A percentile compares a stretch with the other conserved stretches of the same genome.
These are phyloP conservation scores for Protaetia brevitarsis DNA, from an alignment of 1,140 invertebrate genomes.

Conservation along the genomic window DNA sequence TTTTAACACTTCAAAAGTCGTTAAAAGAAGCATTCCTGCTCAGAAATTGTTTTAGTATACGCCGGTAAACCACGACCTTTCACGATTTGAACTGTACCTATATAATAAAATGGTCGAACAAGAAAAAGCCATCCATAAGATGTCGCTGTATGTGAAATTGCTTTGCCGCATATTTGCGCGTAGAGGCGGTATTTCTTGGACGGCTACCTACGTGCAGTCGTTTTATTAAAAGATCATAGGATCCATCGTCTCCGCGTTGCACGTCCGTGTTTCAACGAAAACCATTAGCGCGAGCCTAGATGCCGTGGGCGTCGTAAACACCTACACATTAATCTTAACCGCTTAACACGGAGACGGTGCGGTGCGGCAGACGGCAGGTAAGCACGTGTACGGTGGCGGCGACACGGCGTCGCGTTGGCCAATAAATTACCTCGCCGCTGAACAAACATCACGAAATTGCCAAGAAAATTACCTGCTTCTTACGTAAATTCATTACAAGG, in stretches of 20 bases:
- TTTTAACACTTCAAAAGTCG: too few relatives aligned
- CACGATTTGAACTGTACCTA: too few relatives aligned
- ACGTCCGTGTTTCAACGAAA: constrained; percentile 28
- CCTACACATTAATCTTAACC: constrained; percentile 30
- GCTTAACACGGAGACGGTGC: constrained; percentile 19
- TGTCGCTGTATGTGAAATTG: not conserved
- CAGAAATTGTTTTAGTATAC: too few relatives aligned
- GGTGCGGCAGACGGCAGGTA: constrained; percentile 27
- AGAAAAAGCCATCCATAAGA: not conserved
- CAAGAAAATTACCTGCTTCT: constrained; percentile 42
- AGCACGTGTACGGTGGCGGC: constrained; percentile 27
- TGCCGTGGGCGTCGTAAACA: constrained; percentile 29
- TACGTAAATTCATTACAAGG: constrained; percentile 37
- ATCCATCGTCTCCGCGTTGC: not conserved
- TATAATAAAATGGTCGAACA: too few relatives aligned
- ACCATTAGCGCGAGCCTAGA: constrained; percentile 30
- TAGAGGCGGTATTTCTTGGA: not conserved
- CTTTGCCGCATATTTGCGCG: not conserved
- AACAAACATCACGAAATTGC: constrained; percentile 43
- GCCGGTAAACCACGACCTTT: too few relatives aligned
- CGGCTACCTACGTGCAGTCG: constrained; percentile 16
- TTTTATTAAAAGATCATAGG: constrained; percentile 20
- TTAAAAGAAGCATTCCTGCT: too few relatives aligned
- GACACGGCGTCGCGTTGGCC: constrained; percentile 13
- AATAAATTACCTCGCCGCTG: constrained; percentile 37